These are phyloP conservation scores for Blastobasis lacticolella DNA, from an alignment of 2,888 invertebrate genomes.

Conservation along the genomic window DNA sequence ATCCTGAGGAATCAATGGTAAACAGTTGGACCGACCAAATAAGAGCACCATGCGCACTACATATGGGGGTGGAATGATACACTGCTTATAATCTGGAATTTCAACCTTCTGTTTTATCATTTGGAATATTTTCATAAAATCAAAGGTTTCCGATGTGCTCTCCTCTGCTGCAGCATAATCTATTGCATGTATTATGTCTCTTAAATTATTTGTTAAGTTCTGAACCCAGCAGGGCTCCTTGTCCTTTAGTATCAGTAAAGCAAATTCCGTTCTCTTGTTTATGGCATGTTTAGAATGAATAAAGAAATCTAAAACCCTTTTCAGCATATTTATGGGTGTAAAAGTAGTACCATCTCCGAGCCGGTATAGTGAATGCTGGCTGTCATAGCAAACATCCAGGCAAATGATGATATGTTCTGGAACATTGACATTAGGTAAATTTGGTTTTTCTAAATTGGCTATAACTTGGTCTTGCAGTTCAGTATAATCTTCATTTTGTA, in stretches of 20 bases:
- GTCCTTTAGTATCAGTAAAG: conserved; percentile 73
- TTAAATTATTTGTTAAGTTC: conserved; percentile 77
- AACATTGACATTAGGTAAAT: conserved; percentile 67
- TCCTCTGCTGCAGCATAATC: conserved; percentile 70
- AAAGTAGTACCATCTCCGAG: conserved; percentile 71
- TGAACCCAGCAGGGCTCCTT: conserved; percentile 69
- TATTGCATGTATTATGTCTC: conserved; percentile 71
- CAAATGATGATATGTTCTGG: conserved; percentile 78
- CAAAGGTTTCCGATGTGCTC: conserved; percentile 65
- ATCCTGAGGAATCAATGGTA: conserved; percentile 72
- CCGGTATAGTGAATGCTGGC: conserved; percentile 64
- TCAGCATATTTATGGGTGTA: conserved; percentile 76
- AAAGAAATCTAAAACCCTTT: conserved; percentile 76
- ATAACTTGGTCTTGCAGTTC: conserved; percentile 51
- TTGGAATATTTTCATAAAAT: conserved; percentile 73
- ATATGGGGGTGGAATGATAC: conserved; percentile 69
- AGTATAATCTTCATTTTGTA: conserved; percentile 17
- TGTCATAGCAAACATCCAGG: conserved; percentile 76
- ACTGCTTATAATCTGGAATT: conserved; percentile 58
- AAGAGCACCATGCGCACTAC: conserved; percentile 77
- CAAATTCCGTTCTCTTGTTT: conserved; percentile 77
- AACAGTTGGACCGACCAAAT: conserved; percentile 79
- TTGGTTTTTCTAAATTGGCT: conserved; percentile 58
- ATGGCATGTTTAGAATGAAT: conserved; percentile 76
- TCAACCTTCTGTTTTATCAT: conserved; percentile 65